Conservation (phyloP, 2,113 vertebrate species). For the Zapornia atra region DNA sequence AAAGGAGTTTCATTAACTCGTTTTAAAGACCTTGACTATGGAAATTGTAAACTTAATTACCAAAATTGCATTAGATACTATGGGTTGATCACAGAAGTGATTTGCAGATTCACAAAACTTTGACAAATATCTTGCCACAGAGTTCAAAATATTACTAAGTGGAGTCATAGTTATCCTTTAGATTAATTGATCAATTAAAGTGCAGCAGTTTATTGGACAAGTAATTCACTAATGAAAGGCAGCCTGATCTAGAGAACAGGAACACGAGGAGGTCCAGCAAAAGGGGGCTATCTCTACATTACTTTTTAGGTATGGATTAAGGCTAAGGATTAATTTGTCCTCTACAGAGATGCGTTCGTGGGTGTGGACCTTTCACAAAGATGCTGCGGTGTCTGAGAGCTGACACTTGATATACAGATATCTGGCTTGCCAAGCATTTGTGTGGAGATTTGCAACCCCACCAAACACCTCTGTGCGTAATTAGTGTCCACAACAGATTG, state of each 20-base stretch:
- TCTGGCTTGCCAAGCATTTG: neutral
- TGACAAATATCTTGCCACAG: neutral
- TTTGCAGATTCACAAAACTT: neutral
- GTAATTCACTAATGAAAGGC: neutral
- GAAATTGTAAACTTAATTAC: neutral
- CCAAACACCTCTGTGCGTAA: neutral
- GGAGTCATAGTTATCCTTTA: neutral
- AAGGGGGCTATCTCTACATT: neutral
- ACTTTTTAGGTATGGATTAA: neutral
- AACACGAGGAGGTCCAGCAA: neutral
- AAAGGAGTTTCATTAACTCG: neutral
- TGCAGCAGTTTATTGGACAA: neutral
- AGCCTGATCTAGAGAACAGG: neutral
- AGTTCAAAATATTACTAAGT: neutral
- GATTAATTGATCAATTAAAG: neutral
- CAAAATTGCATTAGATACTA: neutral
- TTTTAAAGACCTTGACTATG: neutral
- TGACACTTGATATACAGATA: neutral
- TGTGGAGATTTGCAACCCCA: neutral
- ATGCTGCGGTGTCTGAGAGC: neutral
- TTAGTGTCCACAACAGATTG: neutral
- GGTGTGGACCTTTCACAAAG: neutral
- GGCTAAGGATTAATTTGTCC: neutral
- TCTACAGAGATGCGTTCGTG: neutral
- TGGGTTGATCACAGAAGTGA: neutral